Evolutionary conservation across 2,113 vertebrate species (phyloP).

Genomic region (Strix aluco): DNA sequence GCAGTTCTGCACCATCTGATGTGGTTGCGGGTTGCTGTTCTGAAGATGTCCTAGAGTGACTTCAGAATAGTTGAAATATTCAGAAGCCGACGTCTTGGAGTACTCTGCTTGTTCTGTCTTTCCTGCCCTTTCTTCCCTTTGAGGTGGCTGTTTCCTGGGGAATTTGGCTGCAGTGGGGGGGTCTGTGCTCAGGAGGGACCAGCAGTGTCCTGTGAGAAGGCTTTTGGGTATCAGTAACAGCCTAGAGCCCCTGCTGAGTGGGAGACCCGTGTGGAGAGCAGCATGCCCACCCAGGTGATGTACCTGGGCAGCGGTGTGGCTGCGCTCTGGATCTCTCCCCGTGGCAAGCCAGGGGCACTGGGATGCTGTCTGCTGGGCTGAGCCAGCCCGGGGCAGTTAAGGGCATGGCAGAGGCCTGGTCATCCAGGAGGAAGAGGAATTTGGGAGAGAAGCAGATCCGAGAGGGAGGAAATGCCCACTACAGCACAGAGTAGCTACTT

Average conservation of each 20-base stretch:
- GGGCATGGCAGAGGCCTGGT: neutral
- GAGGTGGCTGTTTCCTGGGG: neutral
- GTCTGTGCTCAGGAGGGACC: neutral
- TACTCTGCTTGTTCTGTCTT: neutral
- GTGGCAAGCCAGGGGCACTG: neutral
- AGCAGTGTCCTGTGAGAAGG: accelerated
- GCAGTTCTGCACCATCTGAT: neutral
- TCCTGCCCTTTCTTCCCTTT: neutral
- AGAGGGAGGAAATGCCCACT: accelerated
- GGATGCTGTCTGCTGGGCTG: neutral
- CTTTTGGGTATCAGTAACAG: neutral
- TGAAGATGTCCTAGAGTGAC: neutral
- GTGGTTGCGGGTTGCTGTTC: neutral
- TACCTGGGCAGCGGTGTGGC: neutral
- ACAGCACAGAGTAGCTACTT: neutral
- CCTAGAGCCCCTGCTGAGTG: neutral
- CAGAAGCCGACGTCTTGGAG: accelerated
- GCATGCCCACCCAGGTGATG: neutral
- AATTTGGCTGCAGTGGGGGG: neutral
- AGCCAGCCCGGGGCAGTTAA: accelerated
- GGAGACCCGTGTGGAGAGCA: neutral
- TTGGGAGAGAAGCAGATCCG: neutral
- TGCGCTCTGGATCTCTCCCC: accelerated
- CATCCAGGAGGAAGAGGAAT: neutral
- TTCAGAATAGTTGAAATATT: neutral